A percentile compares a stretch with the other conserved stretches of the same genome.
phyloP scores from a whole-genome alignment of 2,888 invertebrate species.

The Temnothorax rugatulus region DNA sequence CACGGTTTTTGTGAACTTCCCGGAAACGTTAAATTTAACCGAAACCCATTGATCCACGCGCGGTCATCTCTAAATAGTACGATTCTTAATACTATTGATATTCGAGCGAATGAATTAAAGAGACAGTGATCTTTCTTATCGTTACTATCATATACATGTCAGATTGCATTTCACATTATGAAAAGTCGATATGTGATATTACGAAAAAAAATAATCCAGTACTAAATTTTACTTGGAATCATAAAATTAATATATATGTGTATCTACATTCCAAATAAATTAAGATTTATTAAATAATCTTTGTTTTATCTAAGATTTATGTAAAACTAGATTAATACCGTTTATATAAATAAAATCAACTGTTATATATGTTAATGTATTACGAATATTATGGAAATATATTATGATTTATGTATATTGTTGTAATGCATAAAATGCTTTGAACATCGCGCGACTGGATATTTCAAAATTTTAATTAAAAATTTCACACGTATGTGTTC shows the following conservation, averaged over 20 bases:
- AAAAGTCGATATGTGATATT: constrained; percentile 8
- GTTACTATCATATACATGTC: constrained; percentile 43
- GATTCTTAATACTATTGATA: constrained; percentile 77
- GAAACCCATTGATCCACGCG: constrained; percentile 55
- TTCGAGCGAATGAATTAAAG: constrained; percentile 32
- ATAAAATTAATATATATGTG: not conserved
- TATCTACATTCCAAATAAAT: not conserved
- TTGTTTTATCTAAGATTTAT: not conserved
- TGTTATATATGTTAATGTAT: not conserved
- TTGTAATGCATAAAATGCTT: not conserved
- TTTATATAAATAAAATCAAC: not conserved
- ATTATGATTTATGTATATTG: not conserved
- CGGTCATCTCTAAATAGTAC: constrained; percentile 46
- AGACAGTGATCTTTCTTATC: constrained; percentile 30
- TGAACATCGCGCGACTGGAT: not conserved
- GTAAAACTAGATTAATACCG: not conserved
- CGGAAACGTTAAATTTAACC: constrained; percentile 79
- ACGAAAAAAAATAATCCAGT: constrained; percentile 7
- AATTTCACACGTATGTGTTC: not conserved
- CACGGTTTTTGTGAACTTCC: constrained; percentile 75
- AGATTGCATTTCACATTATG: constrained; percentile 45
- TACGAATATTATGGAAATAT: not conserved
- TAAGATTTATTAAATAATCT: not conserved
- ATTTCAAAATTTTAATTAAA: not conserved
- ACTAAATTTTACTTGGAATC: constrained; percentile 10